Percentiles rank a stretch among this genome's conserved stretches.
phyloP scores from a whole-genome alignment of 2,888 invertebrate genomes.

The Noctua pronuba region DNA sequence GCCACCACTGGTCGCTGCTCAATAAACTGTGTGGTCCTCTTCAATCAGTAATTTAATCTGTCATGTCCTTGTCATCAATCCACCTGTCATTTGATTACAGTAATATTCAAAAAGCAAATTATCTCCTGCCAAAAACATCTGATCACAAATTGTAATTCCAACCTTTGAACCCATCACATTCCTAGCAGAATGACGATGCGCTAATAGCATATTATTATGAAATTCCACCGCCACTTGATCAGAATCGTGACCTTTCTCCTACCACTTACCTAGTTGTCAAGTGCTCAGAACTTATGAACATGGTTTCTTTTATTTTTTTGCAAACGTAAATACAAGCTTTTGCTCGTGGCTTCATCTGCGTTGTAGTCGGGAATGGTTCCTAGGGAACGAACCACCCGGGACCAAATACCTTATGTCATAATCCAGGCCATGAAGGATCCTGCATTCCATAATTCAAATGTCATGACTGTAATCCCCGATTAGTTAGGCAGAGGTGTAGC shows the following conservation, averaged over 20 bases:
- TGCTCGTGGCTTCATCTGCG: neutral
- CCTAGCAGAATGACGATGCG: neutral
- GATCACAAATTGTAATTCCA: conserved; percentile 40
- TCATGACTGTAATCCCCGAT: neutral
- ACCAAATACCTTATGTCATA: neutral
- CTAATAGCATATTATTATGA: conserved; percentile 44
- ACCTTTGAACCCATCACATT: conserved; percentile 47
- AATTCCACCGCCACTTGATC: conserved; percentile 38
- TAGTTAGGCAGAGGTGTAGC: neutral
- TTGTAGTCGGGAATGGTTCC: neutral
- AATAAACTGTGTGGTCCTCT: neutral
- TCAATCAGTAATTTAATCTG: neutral
- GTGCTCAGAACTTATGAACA: conserved; percentile 1
- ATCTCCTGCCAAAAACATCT: conserved; percentile 23
- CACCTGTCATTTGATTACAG: neutral
- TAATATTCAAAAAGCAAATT: conserved; percentile 22
- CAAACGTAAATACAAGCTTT: neutral
- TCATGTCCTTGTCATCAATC: conserved; percentile 16
- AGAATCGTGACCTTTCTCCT: conserved; percentile 44
- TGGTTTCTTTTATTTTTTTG: conserved; percentile 1
- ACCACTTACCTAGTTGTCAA: conserved; percentile 12
- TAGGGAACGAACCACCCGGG: neutral
- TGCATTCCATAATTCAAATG: neutral
- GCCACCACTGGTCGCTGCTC: too few relatives aligned
- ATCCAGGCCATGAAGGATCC: neutral